Evolutionary conservation across 2,113 vertebrate species (phyloP), one percentile per base, ranked within the genome.

Genomic region (Irena cyanogastra): DNA sequence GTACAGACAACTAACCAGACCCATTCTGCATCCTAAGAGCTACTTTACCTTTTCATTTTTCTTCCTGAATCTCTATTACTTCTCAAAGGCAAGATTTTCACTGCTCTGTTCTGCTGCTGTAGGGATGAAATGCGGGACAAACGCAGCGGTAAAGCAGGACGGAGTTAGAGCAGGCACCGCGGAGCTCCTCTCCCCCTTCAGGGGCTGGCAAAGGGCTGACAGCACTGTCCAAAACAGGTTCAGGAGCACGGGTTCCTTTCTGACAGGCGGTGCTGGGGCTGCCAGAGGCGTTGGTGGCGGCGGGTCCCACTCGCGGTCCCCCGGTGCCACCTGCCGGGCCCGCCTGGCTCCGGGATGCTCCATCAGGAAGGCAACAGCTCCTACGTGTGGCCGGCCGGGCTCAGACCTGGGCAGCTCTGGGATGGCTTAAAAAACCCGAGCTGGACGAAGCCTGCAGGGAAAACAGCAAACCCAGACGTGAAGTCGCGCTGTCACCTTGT

Each of bases 301-400:
- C 7, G 14, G 41, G 9, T 3, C 35, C 69, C 4, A 45, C 53
- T 57, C 16, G 53, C 41, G 92, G 72, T 79, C 27, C 41, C n/a
- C n/a, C 93, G 10, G 8, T 94, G 95, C 97, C 97, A 52, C 89
- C 97, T 96, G 57, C 93, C 75, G 98, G 95, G 31, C 39, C 35
- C 42, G 9, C 49, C 28, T 7, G 1, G 10, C 42, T 23, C 54
- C 33, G 63, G 4, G 61, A 8, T 10, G 65, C 52, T 87, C 5
- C 63, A 0, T 4, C 1, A 0, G 80, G 56, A 42, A 11, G 49
- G 82, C 88, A 92, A 76, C 9, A 95, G 95, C 88, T 27, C 92
- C 92, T 23, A 12, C 92, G 39, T 52, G 94, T 45, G 94, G 95
- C 10, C 53, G 42, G 41, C 44, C 23, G 4, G 22, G 3, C 1